These are phyloP conservation scores for Thymelicus lineola DNA, from an alignment of 2,888 invertebrate species.

Conservation along the genomic window DNA sequence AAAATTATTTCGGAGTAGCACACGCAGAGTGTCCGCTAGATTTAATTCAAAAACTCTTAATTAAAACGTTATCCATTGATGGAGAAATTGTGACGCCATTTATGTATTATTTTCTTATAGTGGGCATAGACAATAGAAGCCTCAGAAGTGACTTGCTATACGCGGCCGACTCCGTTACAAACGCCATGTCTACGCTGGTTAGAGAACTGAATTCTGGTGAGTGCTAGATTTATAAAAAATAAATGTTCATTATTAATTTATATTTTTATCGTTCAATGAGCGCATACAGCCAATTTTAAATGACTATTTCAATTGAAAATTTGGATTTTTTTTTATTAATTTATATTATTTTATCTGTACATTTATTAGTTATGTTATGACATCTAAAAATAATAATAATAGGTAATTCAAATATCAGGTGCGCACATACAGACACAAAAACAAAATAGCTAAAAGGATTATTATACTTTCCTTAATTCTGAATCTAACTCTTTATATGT, in stretches of 20 bases:
- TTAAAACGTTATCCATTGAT: neutral
- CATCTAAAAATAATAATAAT: too few species aligned
- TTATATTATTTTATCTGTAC: too few species aligned
- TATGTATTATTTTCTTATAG: conserved; percentile 49
- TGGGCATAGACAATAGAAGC: conserved; percentile 86
- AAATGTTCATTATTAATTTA: neutral
- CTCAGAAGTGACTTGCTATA: conserved; percentile 95
- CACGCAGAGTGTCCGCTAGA: too few species aligned
- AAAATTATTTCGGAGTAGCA: too few species aligned
- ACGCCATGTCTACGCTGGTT: conserved; percentile 98
- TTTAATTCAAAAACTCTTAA: too few species aligned
- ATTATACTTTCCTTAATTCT: too few species aligned
- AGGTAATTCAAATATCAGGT: too few species aligned
- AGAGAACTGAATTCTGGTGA: conserved; percentile 97
- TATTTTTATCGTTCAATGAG: neutral
- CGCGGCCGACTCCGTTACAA: conserved; percentile 98
- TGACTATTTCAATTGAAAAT: neutral
- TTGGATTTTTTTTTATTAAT: too few species aligned
- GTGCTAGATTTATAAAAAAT: conserved; percentile 43
- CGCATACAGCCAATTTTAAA: conserved; percentile 35
- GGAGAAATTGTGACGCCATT: neutral
- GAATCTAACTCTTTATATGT: too few species aligned
- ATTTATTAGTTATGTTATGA: too few species aligned
- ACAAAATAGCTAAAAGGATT: too few species aligned
- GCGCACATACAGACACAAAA: too few species aligned